Base-by-base conservation (phyloP, 2,888 invertebrate genomes). In the Masnerella sp. region DNA sequence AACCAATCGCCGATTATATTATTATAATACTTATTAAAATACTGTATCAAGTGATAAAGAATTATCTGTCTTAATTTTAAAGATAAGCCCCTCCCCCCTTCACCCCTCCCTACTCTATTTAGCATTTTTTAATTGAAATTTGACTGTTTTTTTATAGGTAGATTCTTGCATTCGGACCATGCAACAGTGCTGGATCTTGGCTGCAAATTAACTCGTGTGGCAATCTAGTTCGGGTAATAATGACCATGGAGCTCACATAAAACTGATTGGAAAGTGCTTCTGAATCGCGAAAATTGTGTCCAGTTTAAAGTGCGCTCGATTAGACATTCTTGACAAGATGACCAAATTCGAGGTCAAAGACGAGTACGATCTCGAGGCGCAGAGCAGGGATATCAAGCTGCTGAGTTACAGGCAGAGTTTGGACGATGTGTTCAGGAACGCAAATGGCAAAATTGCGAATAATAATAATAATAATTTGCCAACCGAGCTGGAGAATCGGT, bases 291-390 rank as follows among this genome's bases (percentile, higher is more conserved):
- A n/a, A n/a, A n/a, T n/a, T n/a, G n/a, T n/a, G n/a, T 18, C 18
- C 22, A 11, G 34, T 9, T 34, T 34, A 32, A n/a, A 32, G n/a
- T 42, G 5, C n/a, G 18, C 30, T 58, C 18, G n/a, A 34, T 38
- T 14, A 17, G 17, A 17, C n/a, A 17, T 38, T 17, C 38, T 17
- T 28, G 9, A 12, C 25, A 71, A 54, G 30, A 72, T 72, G 75
- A 75, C 68, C 40, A 72, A 69, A 54, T 86, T 86, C 79, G 83
- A 83, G 61, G 77, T 86, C 9, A 84, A 84, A 68, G 78, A 81
- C 49, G 82, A 82, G 11, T 76, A 74, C 71, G 81, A 82, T 59
- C 65, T 78, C 32, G 83, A 83, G 61, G 80, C 80, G 25, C 77
- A 76, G 34, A 80, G 78, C 20, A n/a, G n/a, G n/a, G 82, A 85